These are phyloP conservation scores for Desmodus rotundus DNA, from an alignment of 2,113 vertebrate species.

Conservation along the genomic window DNA sequence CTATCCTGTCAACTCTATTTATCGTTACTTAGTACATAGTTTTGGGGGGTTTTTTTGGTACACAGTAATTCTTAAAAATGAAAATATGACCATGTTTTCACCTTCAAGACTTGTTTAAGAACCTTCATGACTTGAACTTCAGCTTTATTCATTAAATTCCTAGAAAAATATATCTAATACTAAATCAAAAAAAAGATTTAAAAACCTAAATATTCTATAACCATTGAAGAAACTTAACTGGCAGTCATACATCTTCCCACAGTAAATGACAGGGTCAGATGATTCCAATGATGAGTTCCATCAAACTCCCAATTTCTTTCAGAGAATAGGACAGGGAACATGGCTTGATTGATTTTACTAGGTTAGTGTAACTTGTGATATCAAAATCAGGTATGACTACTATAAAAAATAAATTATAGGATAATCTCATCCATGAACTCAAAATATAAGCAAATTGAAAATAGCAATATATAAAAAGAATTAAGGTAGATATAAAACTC, in stretches of 20 bases:
- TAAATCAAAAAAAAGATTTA: slow-evolving; percentile 9
- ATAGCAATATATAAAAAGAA: neutral
- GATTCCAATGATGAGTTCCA: neutral
- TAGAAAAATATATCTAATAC: neutral
- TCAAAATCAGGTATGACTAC: neutral
- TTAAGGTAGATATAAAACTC: neutral
- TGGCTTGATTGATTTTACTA: neutral
- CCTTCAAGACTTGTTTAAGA: neutral
- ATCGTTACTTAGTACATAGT: neutral
- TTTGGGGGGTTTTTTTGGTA: neutral
- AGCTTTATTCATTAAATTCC: neutral
- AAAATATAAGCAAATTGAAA: slow-evolving; percentile 19
- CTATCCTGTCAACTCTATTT: neutral
- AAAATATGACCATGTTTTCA: slow-evolving; percentile 13
- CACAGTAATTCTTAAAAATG: neutral
- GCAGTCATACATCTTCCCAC: neutral
- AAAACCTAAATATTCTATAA: neutral
- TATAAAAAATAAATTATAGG: slow-evolving; percentile 10
- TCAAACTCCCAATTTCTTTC: neutral
- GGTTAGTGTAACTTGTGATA: neutral
- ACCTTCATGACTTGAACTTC: neutral
- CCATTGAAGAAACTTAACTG: neutral
- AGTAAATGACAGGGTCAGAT: neutral
- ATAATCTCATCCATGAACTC: neutral
- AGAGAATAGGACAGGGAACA: neutral